Evolutionary conservation across 2,797 vertebrate genomes (phyloP), one percentile per base, ranked within the genome.

Genomic region (Odontamblyopus lacepedii): DNA sequence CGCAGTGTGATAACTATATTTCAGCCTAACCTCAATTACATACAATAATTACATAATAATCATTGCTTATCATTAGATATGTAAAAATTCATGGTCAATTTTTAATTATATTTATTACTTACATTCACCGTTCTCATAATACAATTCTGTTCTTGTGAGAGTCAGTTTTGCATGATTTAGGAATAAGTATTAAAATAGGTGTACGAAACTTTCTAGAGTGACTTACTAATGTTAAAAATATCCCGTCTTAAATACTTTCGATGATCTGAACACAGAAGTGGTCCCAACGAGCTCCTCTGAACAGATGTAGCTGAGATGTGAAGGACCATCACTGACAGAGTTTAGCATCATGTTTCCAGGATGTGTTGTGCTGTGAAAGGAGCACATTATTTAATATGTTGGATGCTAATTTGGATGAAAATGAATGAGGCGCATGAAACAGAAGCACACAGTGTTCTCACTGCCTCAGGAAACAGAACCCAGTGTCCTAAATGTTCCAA

Each of bases 391-490:
- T 65, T 65, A 27, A 16, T 18, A 26, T 65, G 62, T 16, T 62
- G 57, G 27, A 60, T 15, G 62, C 30, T 41, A 63, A 63, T 63
- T 50, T 48, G 23, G 27, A 7, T 26, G 38, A 23, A 65, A 65
- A 65, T 48, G n/a, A 65, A 65, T 48, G 41, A 48, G 0, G n/a
- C 41, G 50, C 23, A 65, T 65, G 63, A 18, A 50, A 65, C 27
- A 50, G 41, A 48, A n/a, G 62, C 35, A 63, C 62, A 38, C 62
- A 9, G 35, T 63, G 62, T 63, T 5, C 62, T 32, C 15, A 5
- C 4, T 15, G 11, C 13, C 4, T 35, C 30, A 9, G 29, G 0
- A n/a, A 62, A 62, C 60, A 62, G 27, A 62, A 23, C 35, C 19
- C 9, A 63, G 35, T 12, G 62, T 23, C 62, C 32, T 44, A 23